phyloP scores from a whole-genome alignment of 1,140 invertebrate genomes.

The Lasioglossum baleicum region DNA sequence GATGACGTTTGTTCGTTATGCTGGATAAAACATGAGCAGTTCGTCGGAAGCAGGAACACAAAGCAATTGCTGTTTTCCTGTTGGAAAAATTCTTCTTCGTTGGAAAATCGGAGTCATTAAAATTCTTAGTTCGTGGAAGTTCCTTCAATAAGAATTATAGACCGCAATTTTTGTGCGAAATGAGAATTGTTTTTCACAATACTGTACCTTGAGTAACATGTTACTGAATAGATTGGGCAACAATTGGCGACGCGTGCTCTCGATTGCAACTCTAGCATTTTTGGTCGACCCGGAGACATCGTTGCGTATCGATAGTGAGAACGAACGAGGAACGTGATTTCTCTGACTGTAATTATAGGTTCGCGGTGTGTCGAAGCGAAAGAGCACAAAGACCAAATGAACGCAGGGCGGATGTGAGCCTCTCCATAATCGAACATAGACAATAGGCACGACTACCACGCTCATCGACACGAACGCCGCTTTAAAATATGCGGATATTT shows the following conservation, averaged over 20 bases:
- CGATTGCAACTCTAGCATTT: background rate
- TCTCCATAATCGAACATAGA: slow-evolving; percentile 48
- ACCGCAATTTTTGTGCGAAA: too few species aligned
- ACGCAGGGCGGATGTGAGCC: slow-evolving; percentile 44
- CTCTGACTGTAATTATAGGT: slow-evolving; percentile 38
- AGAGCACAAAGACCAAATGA: slow-evolving; percentile 43
- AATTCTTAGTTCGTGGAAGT: too few species aligned
- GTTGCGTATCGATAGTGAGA: background rate
- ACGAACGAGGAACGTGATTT: slow-evolving; percentile 7
- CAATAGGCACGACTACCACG: slow-evolving; percentile 49
- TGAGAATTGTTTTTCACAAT: too few species aligned
- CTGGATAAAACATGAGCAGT: too few species aligned
- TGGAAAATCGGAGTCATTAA: too few species aligned
- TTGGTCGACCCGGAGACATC: background rate
- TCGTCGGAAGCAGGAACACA: too few species aligned
- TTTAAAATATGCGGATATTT: slow-evolving; percentile 38
- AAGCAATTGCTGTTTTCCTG: too few species aligned
- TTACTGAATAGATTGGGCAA: background rate
- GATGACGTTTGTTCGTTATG: too few species aligned
- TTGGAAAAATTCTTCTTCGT: too few species aligned
- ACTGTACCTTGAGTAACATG: background rate
- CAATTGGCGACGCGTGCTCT: background rate
- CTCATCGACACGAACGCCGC: slow-evolving; percentile 28
- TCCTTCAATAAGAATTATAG: too few species aligned
- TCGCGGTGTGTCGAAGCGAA: slow-evolving; percentile 20